Evolutionary conservation across 35 echinoderm and acorn worm species (phyloP).

Genomic region (Ophiothrix spiculata): DNA sequence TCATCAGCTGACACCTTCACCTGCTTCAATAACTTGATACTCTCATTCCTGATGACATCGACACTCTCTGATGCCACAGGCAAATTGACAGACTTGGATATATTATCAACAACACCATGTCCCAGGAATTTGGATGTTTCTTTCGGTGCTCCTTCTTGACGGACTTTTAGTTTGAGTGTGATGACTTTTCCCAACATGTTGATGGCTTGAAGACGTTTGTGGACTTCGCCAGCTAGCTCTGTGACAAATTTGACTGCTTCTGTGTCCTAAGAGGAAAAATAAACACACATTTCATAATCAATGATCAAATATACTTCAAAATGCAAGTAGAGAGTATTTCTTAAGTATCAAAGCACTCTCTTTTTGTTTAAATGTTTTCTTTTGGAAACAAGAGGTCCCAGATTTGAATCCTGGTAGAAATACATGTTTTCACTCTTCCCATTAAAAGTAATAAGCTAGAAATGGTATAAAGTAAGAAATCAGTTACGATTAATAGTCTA

Average conservation of each 20-base stretch:
- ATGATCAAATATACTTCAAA: no score
- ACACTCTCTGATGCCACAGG: slow-evolving; percentile 56
- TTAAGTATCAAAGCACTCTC: background rate
- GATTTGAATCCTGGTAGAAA: background rate
- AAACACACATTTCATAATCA: no score
- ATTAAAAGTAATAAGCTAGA: background rate
- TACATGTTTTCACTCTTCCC: background rate
- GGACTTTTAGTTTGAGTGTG: slow-evolving; percentile 87
- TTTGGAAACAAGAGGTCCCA: background rate
- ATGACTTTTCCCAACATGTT: slow-evolving; percentile 75
- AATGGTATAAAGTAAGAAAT: no score
- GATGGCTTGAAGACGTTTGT: slow-evolving; percentile 68
- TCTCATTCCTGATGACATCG: slow-evolving; percentile 49
- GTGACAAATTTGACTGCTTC: slow-evolving; percentile 71
- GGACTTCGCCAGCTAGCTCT: slow-evolving; percentile 70
- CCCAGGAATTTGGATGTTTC: slow-evolving; percentile 98
- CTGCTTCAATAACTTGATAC: slow-evolving; percentile 45
- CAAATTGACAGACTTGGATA: slow-evolving; percentile 69
- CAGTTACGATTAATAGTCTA: no score
- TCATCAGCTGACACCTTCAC: slow-evolving; percentile 62
- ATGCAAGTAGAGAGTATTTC: no score
- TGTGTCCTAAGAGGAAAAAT: slow-evolving; percentile 51
- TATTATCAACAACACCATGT: slow-evolving; percentile 87
- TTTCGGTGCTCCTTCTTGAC: slow-evolving; percentile 71
- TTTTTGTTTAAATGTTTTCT: background rate